Conservation (phyloP, 2,888 invertebrate genomes). For the Allophyes oxyacanthae region DNA sequence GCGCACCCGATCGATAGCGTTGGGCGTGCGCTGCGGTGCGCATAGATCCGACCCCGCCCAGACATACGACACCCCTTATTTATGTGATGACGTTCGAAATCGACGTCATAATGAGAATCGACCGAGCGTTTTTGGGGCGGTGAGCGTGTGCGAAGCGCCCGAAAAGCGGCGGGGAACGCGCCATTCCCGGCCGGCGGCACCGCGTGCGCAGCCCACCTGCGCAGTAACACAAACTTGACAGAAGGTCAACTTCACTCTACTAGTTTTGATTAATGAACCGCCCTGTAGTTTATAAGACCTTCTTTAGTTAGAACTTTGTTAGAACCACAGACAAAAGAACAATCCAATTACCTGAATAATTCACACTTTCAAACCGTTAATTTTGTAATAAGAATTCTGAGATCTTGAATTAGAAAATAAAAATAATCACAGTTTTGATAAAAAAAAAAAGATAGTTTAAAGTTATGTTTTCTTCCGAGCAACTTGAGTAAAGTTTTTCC, state of each 20-base stretch:
- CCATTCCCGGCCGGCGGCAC: constrained; percentile 1
- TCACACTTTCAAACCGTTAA: no score
- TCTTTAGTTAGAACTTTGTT: background rate
- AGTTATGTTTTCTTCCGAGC: background rate
- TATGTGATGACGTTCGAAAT: constrained; percentile 74
- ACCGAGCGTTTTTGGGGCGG: constrained; percentile 48
- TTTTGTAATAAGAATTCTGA: no score
- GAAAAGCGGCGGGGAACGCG: constrained; percentile 7
- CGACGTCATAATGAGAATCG: constrained; percentile 74
- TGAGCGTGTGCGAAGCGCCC: constrained; percentile 18
- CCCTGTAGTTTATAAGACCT: background rate
- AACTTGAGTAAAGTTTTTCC: background rate
- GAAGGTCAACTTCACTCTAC: constrained; percentile 29
- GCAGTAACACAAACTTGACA: constrained; percentile 10
- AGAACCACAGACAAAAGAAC: no score
- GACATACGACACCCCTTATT: constrained; percentile 70
- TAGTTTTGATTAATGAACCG: background rate
- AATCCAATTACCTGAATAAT: no score
- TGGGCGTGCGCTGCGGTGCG: constrained; percentile 65
- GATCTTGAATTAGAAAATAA: background rate
- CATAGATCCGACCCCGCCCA: constrained; percentile 62
- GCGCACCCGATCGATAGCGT: constrained; percentile 63
- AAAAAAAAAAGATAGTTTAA: background rate
- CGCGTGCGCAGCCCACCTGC: constrained; percentile 21
- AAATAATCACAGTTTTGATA: background rate